Evolutionary conservation across 2,113 vertebrate genomes (phyloP).

Genomic region (Coreoperca whiteheadi): DNA sequence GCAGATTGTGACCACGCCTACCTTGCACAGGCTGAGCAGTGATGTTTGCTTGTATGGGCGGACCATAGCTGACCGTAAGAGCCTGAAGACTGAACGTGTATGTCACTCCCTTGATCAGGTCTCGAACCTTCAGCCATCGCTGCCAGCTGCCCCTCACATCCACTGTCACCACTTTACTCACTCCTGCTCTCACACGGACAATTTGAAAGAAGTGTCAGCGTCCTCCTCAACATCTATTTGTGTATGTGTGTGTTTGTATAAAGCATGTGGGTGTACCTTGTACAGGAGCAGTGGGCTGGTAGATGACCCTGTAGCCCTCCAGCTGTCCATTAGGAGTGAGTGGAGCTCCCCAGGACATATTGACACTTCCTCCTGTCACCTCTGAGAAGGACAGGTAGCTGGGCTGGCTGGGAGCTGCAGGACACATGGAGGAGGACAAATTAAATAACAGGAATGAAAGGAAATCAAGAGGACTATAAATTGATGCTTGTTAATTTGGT

Average conservation of each 20-base stretch:
- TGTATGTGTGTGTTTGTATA: conserved; percentile 3
- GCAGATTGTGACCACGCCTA: conserved; percentile 66
- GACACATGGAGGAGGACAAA: conserved; percentile 18
- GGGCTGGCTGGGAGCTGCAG: conserved; percentile 90
- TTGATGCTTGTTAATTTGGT: background rate
- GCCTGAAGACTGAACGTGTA: conserved; percentile 94
- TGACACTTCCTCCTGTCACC: conserved; percentile 92
- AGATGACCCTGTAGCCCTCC: conserved; percentile 94
- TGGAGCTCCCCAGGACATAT: conserved; percentile 93
- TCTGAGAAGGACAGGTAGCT: conserved; percentile 93
- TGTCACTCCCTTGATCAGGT: conserved; percentile 90
- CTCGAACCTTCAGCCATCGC: conserved; percentile 94
- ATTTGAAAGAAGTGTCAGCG: background rate
- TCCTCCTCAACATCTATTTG: background rate
- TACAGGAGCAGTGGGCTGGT: conserved; percentile 90
- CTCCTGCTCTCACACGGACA: conserved; percentile 82
- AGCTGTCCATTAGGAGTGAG: conserved; percentile 91
- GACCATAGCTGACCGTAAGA: conserved; percentile 91
- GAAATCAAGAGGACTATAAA: background rate
- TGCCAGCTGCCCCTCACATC: conserved; percentile 94
- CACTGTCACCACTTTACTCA: conserved; percentile 96
- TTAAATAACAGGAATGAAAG: background rate
- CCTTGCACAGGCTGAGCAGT: conserved; percentile 92
- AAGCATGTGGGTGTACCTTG: conserved; percentile 84
- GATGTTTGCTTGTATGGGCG: conserved; percentile 89